Percentiles rank a stretch among this genome's conserved stretches.
phyloP scores from a whole-genome alignment of 2,888 invertebrate species.

The Xestia ashworthii region DNA sequence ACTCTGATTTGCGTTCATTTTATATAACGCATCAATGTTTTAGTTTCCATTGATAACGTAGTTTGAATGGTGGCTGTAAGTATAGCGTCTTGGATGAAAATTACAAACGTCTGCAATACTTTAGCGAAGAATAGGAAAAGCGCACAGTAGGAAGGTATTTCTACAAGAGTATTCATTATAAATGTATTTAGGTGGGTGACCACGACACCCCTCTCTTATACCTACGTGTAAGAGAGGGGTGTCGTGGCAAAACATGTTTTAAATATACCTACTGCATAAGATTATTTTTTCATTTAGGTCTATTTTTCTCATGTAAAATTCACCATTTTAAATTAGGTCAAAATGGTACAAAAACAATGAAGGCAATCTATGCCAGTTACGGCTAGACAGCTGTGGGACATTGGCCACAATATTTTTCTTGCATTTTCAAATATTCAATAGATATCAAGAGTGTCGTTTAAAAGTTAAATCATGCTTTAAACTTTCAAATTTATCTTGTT shows the following conservation, averaged over 20 bases:
- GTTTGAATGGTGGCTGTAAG: background rate
- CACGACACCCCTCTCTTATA: too few relatives aligned
- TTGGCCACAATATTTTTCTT: conserved; percentile 15
- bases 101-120: background rate
- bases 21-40: background rate
- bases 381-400: conserved; percentile 4
- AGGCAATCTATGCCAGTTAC: background rate
- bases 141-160: background rate
- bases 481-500: conserved; percentile 39
- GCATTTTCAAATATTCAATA: conserved; percentile 28
- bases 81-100: background rate
- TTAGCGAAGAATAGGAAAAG: background rate
- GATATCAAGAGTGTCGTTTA: conserved; percentile 7
- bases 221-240: background rate
- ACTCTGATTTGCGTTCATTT: conserved; percentile 26
- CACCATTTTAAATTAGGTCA: conserved; percentile 16
- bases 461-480: conserved; percentile 32
- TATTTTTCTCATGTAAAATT: conserved; percentile 29
- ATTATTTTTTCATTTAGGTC: background rate
- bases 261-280: background rate
- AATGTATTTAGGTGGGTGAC: too few relatives aligned
- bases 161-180: background rate
- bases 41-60: background rate
- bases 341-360: conserved; percentile 19
- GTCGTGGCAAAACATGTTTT: conserved; percentile 4